Percentiles rank a stretch among this genome's conserved stretches.
Conservation (phyloP, 2,888 invertebrate genomes). For the Drosophila limbata region DNA sequence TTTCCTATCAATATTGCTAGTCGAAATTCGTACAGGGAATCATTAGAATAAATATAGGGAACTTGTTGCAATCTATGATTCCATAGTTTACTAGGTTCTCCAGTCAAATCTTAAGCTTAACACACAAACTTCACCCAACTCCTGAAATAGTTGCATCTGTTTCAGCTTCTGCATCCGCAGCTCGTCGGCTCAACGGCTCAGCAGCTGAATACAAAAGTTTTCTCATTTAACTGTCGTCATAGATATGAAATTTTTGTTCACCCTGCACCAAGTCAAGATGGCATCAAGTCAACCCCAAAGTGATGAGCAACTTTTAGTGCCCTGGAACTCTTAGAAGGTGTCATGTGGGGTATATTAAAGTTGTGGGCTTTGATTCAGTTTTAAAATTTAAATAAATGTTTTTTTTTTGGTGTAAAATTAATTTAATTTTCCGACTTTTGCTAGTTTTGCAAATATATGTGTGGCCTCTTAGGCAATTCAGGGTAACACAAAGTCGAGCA, state of each 20-base stretch:
- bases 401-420: too few species aligned
- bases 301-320: constrained; percentile 8
- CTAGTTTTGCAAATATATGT: background rate
- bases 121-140: background rate
- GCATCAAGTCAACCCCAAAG: constrained; percentile 3
- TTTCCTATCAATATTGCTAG: background rate
- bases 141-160: constrained; percentile 1
- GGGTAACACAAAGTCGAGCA: background rate
- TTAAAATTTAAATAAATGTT: too few species aligned
- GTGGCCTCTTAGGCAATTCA: background rate
- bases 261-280: background rate
- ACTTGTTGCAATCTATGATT: background rate
- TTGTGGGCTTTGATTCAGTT: background rate
- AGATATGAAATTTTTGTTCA: constrained; percentile 49
- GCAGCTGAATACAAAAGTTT: constrained; percentile 69
- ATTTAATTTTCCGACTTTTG: too few species aligned
- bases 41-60: background rate
- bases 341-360: background rate
- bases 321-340: background rate
- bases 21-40: background rate
- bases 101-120: background rate
- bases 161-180: constrained; percentile 2
- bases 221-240: constrained; percentile 77
- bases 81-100: background rate
- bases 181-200: constrained; percentile 34